These are phyloP conservation scores for Eubasilissa regina DNA, from an alignment of 1,140 invertebrate species.

Conservation along the genomic window DNA sequence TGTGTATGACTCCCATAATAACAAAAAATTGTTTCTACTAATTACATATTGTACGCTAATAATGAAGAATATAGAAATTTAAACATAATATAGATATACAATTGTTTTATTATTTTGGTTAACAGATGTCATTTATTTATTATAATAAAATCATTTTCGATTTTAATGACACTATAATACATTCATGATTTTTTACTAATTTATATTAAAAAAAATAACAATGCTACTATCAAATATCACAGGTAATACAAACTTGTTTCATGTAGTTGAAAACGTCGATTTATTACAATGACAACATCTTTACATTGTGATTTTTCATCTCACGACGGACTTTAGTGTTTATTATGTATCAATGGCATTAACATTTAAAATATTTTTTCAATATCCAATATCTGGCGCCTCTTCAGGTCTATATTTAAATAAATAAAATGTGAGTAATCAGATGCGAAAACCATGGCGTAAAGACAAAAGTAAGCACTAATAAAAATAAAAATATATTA, in stretches of 20 bases:
- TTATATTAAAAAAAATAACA: conserved; percentile 6
- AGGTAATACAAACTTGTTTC: conserved; percentile 3
- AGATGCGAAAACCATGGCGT: neutral
- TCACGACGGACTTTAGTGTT: conserved; percentile 35
- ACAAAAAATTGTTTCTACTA: too few species aligned
- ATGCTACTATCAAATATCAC: conserved; percentile 10
- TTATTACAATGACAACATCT: conserved; percentile 1
- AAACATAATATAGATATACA: neutral
- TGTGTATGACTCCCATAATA: too few species aligned
- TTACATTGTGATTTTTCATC: conserved; percentile 15
- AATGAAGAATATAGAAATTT: neutral
- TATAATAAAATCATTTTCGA: too few species aligned
- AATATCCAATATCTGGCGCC: conserved; percentile 29
- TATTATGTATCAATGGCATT: conserved; percentile 34
- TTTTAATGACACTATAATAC: too few species aligned
- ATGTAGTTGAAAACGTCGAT: conserved; percentile 7
- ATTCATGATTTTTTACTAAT: neutral
- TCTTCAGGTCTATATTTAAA: conserved; percentile 8
- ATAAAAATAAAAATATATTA: neutral
- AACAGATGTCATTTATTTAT: too few species aligned
- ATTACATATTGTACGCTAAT: neutral
- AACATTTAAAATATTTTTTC: conserved; percentile 15
- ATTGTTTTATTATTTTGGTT: too few species aligned
- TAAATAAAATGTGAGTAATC: neutral
- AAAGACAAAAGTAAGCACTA: neutral